Base-by-base conservation (phyloP, 2,797 vertebrate species). In the Chelon labrosus region DNA sequence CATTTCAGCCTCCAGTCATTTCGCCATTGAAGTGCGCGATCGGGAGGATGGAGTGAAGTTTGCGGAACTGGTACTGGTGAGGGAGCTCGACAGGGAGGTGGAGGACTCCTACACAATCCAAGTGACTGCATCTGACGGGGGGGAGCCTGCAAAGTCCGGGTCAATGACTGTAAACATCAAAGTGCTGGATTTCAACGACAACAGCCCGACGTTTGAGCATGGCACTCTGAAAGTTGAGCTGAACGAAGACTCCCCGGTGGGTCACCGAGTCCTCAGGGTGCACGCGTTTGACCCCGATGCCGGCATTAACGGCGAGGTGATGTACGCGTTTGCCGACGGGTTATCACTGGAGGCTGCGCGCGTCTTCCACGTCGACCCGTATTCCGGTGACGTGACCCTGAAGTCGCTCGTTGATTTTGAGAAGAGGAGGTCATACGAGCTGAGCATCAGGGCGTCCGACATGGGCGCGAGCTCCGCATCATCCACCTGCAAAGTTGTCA, bases 121-220 rank as follows among this genome's bases (percentile, higher is more conserved):
- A 37, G 88, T 96, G 14, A 94, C 87, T 0, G 95, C 95, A 0
- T 80, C 83, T 0, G 95, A 96, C 38, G 95, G 94, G 7, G 95
- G 95, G 3, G 59, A 2, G 14, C 93, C 92, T 2, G 74, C 90
- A 1, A 93, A 85, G 65, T 93, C 91, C 0, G 93, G 94, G 0
- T 91, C 89, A 0, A 89, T 93, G 73, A 85, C 80, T 0, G 86
- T 96, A 0, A 37, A 85, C 3, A 72, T 96, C 62, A 91, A 79
- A 72, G 94, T 96, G 37, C 44, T 95, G 76, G 95, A 96, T 76
- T 94, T 87, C 7, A 96, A 96, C 38, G 95, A 96, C 83, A 95
- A 96, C 91, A 95, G 94, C 52, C 95, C 95, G 10, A 90, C 88
- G 0, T 96, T 96, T 68, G 94, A 95, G 4, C 92, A 92, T 83